Evolutionary conservation across 2,888 invertebrate species (phyloP), one percentile per base, ranked within the genome.

Genomic region (Lasioglossum figueresi): DNA sequence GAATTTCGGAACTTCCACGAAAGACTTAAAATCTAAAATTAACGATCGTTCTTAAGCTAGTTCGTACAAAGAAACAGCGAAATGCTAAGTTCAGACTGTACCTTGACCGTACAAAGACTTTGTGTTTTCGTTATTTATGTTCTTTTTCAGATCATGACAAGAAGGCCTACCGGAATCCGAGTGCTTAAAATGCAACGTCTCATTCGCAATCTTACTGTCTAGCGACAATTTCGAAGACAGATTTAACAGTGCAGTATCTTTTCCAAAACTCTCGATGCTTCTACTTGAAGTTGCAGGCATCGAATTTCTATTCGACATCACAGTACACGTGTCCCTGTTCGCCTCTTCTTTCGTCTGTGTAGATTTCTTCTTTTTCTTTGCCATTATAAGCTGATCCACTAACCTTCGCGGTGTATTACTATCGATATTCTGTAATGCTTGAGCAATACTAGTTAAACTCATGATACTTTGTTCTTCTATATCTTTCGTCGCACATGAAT

Each of bases 391-490:
- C 75, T 94, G 91, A 88, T 94, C 94, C 8, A 94, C 93, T 56
- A 94, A 84, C 90, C 91, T 92, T 72, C 93, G 86, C 4, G 94
- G 94, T 23, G 94, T 93, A 16, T 86, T 91, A 43, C 88, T 91
- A 40, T 93, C 92, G 16, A 90, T 89, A 48, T 93, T 90, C 74
- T 93, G 90, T 4, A 95, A 82, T n/a, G 91, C 91, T 77, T 92
- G 91, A 34, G 93, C 94, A 70, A 95, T 95, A 72, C 91, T 92
- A 37, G 92, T 93, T 31, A 95, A 82, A 87, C 94, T 95, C 93
- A 95, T 93, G 10, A 94, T 77, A 68, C 93, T 93, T 31, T 91
- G 92, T 59, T 93, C 92, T 71, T 92, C 89, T 43, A 84, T 76
- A 19, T 88, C 88, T 16, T 82, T 90, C n/a, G 82, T 76, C 14